Evolutionary conservation across 2,888 invertebrate species (phyloP).

Genomic region (Drosophila fungiperda): DNA sequence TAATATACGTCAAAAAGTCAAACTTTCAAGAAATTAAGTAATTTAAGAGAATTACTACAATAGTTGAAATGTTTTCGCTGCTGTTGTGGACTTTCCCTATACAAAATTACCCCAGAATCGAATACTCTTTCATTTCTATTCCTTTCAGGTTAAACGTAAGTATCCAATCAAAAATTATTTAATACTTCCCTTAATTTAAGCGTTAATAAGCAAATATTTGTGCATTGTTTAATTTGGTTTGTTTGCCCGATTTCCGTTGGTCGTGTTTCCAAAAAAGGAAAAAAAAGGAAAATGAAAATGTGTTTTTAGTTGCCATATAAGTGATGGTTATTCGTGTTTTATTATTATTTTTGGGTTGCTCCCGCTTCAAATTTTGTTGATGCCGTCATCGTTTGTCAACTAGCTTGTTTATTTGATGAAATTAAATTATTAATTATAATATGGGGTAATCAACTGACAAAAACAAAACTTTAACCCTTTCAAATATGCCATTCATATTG

Average conservation of each 20-base stretch:
- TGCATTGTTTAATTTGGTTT: conserved; percentile 50
- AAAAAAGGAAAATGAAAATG: conserved; percentile 46
- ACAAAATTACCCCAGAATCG: background rate
- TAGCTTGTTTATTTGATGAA: conserved; percentile 4
- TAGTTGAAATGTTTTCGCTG: background rate
- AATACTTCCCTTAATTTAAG: conserved; percentile 34
- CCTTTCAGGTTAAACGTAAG: conserved; percentile 51
- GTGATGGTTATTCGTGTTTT: conserved; percentile 27
- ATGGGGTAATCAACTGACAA: conserved; percentile 3
- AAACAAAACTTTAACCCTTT: conserved; percentile 2
- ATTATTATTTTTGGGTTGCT: background rate
- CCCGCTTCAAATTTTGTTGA: background rate
- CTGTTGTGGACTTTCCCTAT: background rate
- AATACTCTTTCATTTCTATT: background rate
- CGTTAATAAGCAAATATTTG: conserved; percentile 73
- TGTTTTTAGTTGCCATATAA: conserved; percentile 62
- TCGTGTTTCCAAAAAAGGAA: conserved; percentile 19
- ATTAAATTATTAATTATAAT: conserved; percentile 57
- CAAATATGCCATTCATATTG: conserved; percentile 7
- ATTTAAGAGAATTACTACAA: background rate
- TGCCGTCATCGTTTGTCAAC: conserved; percentile 37
- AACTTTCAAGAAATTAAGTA: background rate
- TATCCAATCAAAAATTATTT: conserved; percentile 33
- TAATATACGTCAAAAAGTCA: background rate
- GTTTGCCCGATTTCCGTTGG: conserved; percentile 30